A percentile compares a stretch with the other conserved stretches of the same genome.
These are phyloP conservation scores for Hylaeus volcanicus DNA, from an alignment of 1,140 invertebrate genomes.

Conservation along the genomic window DNA sequence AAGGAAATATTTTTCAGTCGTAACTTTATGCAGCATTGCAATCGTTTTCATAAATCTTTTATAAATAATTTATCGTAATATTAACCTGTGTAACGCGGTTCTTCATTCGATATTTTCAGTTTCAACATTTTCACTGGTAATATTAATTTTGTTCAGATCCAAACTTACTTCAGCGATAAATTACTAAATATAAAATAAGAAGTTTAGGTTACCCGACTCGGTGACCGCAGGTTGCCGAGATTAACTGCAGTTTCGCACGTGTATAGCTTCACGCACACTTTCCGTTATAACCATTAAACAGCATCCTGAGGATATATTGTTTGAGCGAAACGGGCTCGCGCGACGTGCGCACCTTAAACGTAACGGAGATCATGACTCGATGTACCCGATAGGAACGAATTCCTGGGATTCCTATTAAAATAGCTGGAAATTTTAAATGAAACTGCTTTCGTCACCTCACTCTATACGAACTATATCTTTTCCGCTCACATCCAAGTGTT, in stretches of 20 bases:
- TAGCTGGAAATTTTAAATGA: conserved; percentile 36
- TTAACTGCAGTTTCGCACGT: conserved; percentile 30
- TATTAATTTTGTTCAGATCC: background rate
- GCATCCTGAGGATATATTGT: conserved; percentile 42
- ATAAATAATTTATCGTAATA: too few species aligned
- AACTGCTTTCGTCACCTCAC: conserved; percentile 41
- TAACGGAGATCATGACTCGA: conserved; percentile 7
- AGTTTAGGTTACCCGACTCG: background rate
- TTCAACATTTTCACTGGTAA: background rate
- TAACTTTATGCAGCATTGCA: too few species aligned
- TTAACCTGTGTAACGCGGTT: too few species aligned
- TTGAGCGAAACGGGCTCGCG: background rate
- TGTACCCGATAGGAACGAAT: conserved; percentile 22
- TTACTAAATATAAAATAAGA: conserved; percentile 27
- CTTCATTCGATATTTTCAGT: background rate
- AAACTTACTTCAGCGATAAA: background rate
- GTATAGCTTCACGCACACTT: background rate
- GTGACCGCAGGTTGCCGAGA: background rate
- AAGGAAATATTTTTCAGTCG: too few species aligned
- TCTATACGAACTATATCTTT: conserved; percentile 16
- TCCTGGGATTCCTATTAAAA: conserved; percentile 47
- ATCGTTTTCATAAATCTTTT: too few species aligned
- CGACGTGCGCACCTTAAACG: conserved; percentile 19
- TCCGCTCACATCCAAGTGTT: background rate
- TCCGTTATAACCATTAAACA: conserved; percentile 21